Evolutionary conservation across 2,888 invertebrate genomes (phyloP), one percentile per base, ranked within the genome.

Genomic region (Caenorhabditis sinica): DNA sequence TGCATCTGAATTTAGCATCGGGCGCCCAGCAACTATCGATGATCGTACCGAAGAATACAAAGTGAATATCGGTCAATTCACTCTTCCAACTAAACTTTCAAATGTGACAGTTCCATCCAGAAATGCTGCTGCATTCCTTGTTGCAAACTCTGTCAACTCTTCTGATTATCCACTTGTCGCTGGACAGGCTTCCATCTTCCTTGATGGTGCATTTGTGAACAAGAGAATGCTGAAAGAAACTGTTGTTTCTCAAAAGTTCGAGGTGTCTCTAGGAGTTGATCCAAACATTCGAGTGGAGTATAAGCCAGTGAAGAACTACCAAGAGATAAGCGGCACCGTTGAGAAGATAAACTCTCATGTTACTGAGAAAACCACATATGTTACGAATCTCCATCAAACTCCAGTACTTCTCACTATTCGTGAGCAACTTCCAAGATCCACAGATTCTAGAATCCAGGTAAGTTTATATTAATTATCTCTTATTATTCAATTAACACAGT

Each of bases 191-290:
- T 85, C 87, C 11, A 81, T 90, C 60, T 90, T 89, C 83, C 68
- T 90, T 23, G 85, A 90, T 75, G 89, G 87, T 77, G 83, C 82
- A 13, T 90, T 90, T 58, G 83, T 89, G 3, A 83, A 83, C 36
- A 90, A 89, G 63, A 65, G 73, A 20, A 71, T 75, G 13, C 61
- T 83, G 43, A 66, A 79, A 6, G 83, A 83, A 30, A 75, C 61
- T 3, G 79, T 80, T 3, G 71, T 87, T 1, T 61, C 83, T 11
- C 73, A 85, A 30, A 83, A 80, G 51, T 77, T 83, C 40, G 71
- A 89, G 56, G 91, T 92, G 61, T 93, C 93, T 1, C 88, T 93
- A 66, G 93, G 93, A 51, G 91, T 93, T 11, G 93, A 93, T 82
- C 91, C 92, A 3, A 90, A 93, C 11, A 90, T 93, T 20, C 90